Base-by-base conservation (phyloP, 1,140 invertebrate species). In the Bradysia coprophila region DNA sequence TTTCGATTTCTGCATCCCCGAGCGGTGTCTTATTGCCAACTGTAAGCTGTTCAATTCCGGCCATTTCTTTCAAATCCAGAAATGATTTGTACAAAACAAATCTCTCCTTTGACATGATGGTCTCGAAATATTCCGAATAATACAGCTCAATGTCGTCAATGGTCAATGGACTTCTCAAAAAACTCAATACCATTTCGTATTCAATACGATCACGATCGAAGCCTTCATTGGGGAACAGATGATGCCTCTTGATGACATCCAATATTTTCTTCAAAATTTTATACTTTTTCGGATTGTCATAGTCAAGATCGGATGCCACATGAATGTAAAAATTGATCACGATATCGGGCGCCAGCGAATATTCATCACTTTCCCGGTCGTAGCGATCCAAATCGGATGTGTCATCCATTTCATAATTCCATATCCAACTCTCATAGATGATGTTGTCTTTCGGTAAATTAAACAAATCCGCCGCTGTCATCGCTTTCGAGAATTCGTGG, bases 201-300 rank as follows among this genome's bases (percentile, higher is more conserved):
- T 61, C 58, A 4, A 61, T 57, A 36, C 57, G 51, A 48, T 61
- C 57, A 3, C 56, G 44, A 41, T 60, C 56, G 13, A 57, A 58
- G 16, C 46, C 51, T 38, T 61, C 57, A 39, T 56, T 60, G 19
- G 56, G 56, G 42, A 57, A 54, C 24, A 59, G 33, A 34, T 56
- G 52, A 37, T 60, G 49, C 43, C 51, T 49, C 38, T 60, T 58
- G 5, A 59, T 59, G 3, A 57, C 56, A 8, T 51, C 48, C 21
- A 60, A 38, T 0, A 50, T 47, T 32, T 47, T 51, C 40, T 57
- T 53, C 1, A 59, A 41, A 2, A 57, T 45, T 28, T 50, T 45
- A 22, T 57, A 58, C 19, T 52, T 56, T 3, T 45, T 47, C 0
- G 42, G 33, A n/a, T 15, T 16, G 23, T 13, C 40, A 21, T 5